Evolutionary conservation across 2,888 invertebrate species (phyloP).

Genomic region (Heliconius ethilla): DNA sequence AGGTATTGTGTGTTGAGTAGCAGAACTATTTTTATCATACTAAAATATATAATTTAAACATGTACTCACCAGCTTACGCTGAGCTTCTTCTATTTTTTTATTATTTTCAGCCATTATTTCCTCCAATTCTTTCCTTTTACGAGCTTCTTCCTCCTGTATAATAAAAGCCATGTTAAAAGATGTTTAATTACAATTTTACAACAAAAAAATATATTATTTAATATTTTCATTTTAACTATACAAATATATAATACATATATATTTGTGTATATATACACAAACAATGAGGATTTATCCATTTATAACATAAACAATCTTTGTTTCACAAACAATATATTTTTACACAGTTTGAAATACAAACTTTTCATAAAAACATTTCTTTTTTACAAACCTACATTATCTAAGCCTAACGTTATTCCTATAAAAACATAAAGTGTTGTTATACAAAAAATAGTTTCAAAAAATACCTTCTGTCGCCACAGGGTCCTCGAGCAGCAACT

Average conservation of each 20-base stretch:
- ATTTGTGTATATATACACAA: slow-evolving; percentile 1
- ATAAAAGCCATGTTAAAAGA: slow-evolving; percentile 63
- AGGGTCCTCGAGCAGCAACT: slow-evolving; percentile 78
- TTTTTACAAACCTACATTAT: slow-evolving; percentile 38
- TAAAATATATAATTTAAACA: slow-evolving; percentile 28
- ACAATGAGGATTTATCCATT: slow-evolving; percentile 2
- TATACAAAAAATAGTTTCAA: slow-evolving; percentile 79
- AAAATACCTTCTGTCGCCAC: slow-evolving; percentile 79
- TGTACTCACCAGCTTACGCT: slow-evolving; percentile 93
- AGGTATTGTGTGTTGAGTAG: too few species aligned
- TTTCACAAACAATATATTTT: neutral
- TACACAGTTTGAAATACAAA: neutral
- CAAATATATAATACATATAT: slow-evolving; percentile 20
- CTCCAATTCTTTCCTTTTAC: slow-evolving; percentile 97
- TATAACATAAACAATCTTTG: slow-evolving; percentile 9
- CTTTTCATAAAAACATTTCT: neutral
- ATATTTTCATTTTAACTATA: slow-evolving; percentile 22
- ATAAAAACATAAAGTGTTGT: slow-evolving; percentile 52
- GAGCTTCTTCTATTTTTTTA: slow-evolving; percentile 98
- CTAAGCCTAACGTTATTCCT: slow-evolving; percentile 31
- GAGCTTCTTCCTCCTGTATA: slow-evolving; percentile 98
- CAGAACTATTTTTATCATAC: neutral
- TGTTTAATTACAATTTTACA: slow-evolving; percentile 40
- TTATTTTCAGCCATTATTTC: slow-evolving; percentile 98
- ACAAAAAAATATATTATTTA: slow-evolving; percentile 42